phyloP scores from a whole-genome alignment of 2,888 invertebrate genomes.

The Sarcophaga rosellei region DNA sequence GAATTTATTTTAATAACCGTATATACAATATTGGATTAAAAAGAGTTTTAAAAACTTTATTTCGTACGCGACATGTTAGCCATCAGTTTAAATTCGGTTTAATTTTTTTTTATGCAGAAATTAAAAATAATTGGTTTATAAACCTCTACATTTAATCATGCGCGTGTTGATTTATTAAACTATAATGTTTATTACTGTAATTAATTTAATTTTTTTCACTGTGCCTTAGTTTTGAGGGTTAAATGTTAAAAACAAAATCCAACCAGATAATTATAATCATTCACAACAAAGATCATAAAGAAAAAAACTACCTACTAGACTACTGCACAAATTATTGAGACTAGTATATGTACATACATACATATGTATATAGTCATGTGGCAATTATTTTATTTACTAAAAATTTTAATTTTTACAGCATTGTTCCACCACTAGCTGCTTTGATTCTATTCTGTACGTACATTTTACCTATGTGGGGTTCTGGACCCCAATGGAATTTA shows the following conservation, averaged over 20 bases:
- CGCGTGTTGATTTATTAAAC: background rate
- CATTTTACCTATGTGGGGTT: constrained; percentile 84
- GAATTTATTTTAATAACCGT: background rate
- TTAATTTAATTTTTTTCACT: background rate
- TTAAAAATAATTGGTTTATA: background rate
- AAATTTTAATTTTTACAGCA: constrained; percentile 76
- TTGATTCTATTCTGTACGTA: constrained; percentile 86
- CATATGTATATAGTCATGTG: too few species aligned
- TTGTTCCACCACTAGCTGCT: constrained; percentile 85
- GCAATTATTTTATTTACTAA: background rate
- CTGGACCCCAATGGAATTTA: constrained; percentile 87
- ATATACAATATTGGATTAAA: background rate
- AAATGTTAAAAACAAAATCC: too few species aligned
- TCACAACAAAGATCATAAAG: too few species aligned
- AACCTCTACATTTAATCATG: background rate
- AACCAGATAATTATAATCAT: too few species aligned
- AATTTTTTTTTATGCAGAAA: background rate
- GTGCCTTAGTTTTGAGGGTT: too few species aligned
- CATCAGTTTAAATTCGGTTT: background rate
- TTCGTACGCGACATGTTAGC: background rate
- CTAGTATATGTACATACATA: too few species aligned
- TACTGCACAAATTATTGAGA: too few species aligned
- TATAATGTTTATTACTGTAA: background rate
- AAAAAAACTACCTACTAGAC: too few species aligned
- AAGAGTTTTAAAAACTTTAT: too few species aligned